Percentiles rank a stretch among this genome's conserved stretches.
These are phyloP conservation scores for Argynnis bischoffii DNA, from an alignment of 2,888 invertebrate genomes.

Conservation along the genomic window DNA sequence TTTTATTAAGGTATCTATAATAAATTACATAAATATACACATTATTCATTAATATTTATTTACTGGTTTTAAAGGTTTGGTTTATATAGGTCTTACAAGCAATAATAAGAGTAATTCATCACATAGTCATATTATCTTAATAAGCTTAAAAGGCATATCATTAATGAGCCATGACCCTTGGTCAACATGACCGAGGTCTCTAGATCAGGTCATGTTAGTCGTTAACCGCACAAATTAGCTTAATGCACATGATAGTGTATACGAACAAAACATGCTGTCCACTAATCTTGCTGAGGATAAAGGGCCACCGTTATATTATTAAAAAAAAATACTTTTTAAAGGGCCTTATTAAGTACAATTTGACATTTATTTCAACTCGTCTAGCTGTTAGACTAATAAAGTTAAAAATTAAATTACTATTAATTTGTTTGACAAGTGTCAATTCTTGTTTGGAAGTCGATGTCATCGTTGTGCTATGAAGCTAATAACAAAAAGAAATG, in stretches of 20 bases:
- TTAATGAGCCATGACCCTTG: slow-evolving; percentile 33
- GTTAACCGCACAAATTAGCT: slow-evolving; percentile 22
- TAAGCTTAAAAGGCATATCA: slow-evolving; percentile 14
- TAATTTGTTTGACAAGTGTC: not conserved
- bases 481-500: slow-evolving; percentile 30
- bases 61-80: too few species aligned
- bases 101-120: too few species aligned
- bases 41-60: too few species aligned
- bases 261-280: not conserved
- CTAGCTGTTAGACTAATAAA: too few species aligned
- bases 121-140: slow-evolving; percentile 9
- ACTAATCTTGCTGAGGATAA: too few species aligned
- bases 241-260: slow-evolving; percentile 9
- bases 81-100: too few species aligned
- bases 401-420: not conserved
- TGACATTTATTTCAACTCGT: too few species aligned
- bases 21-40: too few species aligned
- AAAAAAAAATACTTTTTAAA: too few species aligned
- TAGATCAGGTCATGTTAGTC: slow-evolving; percentile 28
- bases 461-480: not conserved
- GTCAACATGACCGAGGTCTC: slow-evolving; percentile 14
- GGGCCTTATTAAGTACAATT: too few species aligned
- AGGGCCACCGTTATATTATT: not conserved
- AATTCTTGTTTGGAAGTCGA: not conserved
- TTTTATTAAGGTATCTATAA: not conserved